Base-by-base conservation (phyloP, 2,113 vertebrate species). In the Crotalus helleri region DNA sequence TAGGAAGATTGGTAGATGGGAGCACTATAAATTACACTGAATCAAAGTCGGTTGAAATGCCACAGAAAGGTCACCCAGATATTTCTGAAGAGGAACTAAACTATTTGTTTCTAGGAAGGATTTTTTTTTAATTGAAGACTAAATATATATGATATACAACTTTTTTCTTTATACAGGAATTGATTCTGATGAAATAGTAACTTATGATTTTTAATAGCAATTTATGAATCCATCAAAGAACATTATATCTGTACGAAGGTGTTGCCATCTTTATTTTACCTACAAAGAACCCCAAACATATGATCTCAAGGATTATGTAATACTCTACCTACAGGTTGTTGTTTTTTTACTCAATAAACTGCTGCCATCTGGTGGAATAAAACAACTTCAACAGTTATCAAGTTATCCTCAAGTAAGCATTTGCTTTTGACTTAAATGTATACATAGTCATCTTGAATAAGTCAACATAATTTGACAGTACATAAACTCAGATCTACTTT, bases 291-390 rank as follows among this genome's bases (percentile, higher is more conserved):
- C 51, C 39, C 49, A 17, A 2, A 46, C 5, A 24, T 11, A 46
- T 39, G 46, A 55, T 1, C 19, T 2, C 7, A 39, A 46, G 69
- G 44, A 89, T 21, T 39, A 15, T 9, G 11, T 5, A 69, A 87
- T 15, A 61, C 3, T 26, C 59, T 29, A 2, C 11, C 26, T 64
- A 33, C 5, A 33, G 10, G 17, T 21, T 55, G 81, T 85, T 26
- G 5, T 44, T 51, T 69, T 55, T 46, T 86, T 39, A 86, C 23
- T 61, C 26, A n/a, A 81, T 81, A 81, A 44, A 21, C 29, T 90
- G 88, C 88, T 93, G 92, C 92, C 92, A 86, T 51, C 92, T 93
- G 89, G 92, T 93, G 92, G 88, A 46, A 15, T 26, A 53, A 55
- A 85, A 11, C 3, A 44, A 39, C 51, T 39, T 21, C 54, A 9